Base-by-base conservation (phyloP, 2,113 vertebrate genomes). In the Pogona vitticeps region DNA sequence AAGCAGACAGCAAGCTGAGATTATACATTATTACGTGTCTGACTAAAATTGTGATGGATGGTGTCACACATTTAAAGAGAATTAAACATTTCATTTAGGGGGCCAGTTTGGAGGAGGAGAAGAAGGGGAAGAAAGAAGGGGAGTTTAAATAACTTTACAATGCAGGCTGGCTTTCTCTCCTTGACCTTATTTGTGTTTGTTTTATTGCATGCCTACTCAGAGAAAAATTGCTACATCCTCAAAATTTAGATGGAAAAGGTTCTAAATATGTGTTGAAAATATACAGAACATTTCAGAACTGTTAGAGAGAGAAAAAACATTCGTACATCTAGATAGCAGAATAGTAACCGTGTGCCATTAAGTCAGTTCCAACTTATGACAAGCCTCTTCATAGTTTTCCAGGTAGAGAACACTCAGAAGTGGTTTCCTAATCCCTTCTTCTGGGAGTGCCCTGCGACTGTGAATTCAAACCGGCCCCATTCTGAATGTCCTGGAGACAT, bases 11-110 rank as follows among this genome's bases (percentile, higher is more conserved):
- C 93, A 95, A 96, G 93, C 96, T 95, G 92, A 97, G 97, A 97
- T 97, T 97, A 97, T 97, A 97, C 95, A 97, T 97, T 97, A 97
- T 97, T 97, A 96, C 94, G 95, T 97, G 97, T 97, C 97, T 95
- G 96, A 97, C 94, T 96, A 96, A 97, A 97, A 97, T 97, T 95
- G 96, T 97, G 96, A 97, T 97, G 96, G 96, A 97, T 97, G 91
- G 93, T 96, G 95, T 96, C 95, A 96, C 93, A 93, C 88, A 95
- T 94, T 96, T 96, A 96, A 95, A 96, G 90, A 93, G 95, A 97
- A 94, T 93, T 97, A 96, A 96, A 95, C 95, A 94, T 96, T 97
- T 97, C 93, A 96, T 96, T 97, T 96, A 95, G 90, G 46, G 94
- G 88, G 91, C 93, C 87, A 61, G 89, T 91, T 92, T 78, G 84